Percentiles rank a stretch among this genome's conserved stretches.
Conservation (phyloP, 2,888 invertebrate genomes). For the Sycophila texana region DNA sequence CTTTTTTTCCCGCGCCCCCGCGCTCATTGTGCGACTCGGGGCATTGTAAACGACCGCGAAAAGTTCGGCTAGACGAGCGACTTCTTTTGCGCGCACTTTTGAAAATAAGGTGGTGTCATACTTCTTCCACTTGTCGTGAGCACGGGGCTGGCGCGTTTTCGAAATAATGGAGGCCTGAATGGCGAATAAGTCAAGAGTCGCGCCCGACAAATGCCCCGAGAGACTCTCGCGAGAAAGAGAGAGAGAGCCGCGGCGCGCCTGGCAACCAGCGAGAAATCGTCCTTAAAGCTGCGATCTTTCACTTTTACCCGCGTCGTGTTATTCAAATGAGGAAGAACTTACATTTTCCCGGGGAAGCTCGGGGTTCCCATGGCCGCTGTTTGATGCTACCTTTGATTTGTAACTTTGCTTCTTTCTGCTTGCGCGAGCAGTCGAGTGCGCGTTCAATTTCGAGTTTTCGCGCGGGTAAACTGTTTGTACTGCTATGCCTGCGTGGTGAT, state of each 20-base stretch:
- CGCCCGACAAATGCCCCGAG: slow-evolving; percentile 23
- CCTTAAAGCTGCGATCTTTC: slow-evolving; percentile 11
- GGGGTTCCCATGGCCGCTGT: background rate
- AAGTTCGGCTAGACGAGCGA: slow-evolving; percentile 37
- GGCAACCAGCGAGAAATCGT: slow-evolving; percentile 15
- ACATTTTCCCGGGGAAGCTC: background rate
- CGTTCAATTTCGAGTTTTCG: too few relatives aligned
- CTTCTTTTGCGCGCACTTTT: slow-evolving; percentile 49
- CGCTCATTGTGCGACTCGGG: slow-evolving; percentile 31
- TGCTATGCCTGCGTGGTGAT: too few relatives aligned
- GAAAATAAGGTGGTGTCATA: slow-evolving; percentile 57
- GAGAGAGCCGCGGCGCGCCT: background rate
- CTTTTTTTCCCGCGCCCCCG: background rate
- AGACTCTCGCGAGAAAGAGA: background rate
- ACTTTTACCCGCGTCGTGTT: slow-evolving; percentile 6
- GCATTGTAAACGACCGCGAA: slow-evolving; percentile 47
- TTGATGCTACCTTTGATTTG: background rate
- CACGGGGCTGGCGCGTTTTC: slow-evolving; percentile 38
- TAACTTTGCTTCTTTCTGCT: background rate
- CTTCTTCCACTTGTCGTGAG: slow-evolving; percentile 43
- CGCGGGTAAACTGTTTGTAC: too few relatives aligned
- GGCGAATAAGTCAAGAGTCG: slow-evolving; percentile 43
- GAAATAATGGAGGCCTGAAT: slow-evolving; percentile 53
- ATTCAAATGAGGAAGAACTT: slow-evolving; percentile 16
- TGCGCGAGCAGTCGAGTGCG: too few relatives aligned